Evolutionary conservation across 2,888 invertebrate genomes (phyloP).

Genomic region (Caenorhabditis sp.): DNA sequence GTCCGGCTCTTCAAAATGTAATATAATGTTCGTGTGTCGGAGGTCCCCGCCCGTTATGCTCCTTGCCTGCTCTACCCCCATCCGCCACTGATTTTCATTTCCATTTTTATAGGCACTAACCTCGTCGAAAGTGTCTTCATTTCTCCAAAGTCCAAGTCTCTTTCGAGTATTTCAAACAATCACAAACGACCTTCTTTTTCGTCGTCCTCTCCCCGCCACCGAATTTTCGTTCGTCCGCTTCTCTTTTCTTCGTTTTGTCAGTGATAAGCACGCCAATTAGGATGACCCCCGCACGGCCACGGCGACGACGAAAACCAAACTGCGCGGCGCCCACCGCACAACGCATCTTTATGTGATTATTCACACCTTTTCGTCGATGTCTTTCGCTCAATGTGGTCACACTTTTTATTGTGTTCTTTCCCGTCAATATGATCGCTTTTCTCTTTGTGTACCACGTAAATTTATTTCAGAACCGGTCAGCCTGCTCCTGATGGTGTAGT

Average conservation of each 20-base stretch:
- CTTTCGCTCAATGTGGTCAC: background rate
- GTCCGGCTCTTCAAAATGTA: constrained; percentile 32
- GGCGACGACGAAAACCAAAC: constrained; percentile 22
- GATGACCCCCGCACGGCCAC: constrained; percentile 6
- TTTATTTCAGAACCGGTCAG: background rate
- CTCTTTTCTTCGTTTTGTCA: constrained; percentile 8
- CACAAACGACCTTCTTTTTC: constrained; percentile 16
- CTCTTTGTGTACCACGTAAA: background rate
- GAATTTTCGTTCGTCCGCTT: constrained; percentile 21
- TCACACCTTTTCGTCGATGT: constrained; percentile 37
- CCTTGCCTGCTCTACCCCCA: background rate
- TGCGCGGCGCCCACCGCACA: constrained; percentile 10
- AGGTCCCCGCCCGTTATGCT: background rate
- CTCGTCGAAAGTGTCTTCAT: constrained; percentile 8
- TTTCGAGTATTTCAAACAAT: constrained; percentile 34
- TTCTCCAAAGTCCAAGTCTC: constrained; percentile 18
- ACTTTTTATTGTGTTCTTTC: constrained; percentile 1
- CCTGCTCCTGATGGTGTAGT: constrained; percentile 39
- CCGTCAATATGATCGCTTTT: constrained; percentile 10
- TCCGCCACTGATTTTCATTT: constrained; percentile 6
- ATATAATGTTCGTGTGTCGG: constrained; percentile 38
- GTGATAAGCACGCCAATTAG: constrained; percentile 56
- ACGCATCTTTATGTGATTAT: constrained; percentile 51
- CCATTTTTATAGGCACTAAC: constrained; percentile 22
- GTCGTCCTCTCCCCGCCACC: background rate